These are phyloP conservation scores for Nicator chloris DNA, from an alignment of 2,113 vertebrate species.

Conservation along the genomic window DNA sequence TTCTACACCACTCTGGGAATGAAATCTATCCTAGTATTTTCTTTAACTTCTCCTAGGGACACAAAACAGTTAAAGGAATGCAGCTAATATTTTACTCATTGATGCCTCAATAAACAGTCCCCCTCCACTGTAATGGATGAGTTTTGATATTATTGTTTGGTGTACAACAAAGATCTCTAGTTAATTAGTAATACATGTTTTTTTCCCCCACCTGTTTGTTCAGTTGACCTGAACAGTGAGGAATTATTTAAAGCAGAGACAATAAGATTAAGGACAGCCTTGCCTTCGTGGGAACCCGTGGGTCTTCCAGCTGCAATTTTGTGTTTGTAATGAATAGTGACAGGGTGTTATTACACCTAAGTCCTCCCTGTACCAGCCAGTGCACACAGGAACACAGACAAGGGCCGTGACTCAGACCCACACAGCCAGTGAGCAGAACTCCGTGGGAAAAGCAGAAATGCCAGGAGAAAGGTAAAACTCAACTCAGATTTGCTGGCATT, in stretches of 20 bases:
- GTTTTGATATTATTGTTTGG: not conserved
- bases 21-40: not conserved
- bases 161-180: not conserved
- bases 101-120: not conserved
- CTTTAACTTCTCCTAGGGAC: not conserved
- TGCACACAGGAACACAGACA: not conserved
- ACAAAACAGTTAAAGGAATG: not conserved
- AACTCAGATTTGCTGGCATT: not conserved
- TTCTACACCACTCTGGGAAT: not conserved
- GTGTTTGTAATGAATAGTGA: not conserved
- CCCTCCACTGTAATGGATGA: not conserved
- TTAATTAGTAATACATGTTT: not conserved
- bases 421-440: not conserved
- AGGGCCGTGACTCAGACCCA: not conserved
- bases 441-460: not conserved
- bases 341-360: conserved; percentile 23
- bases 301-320: not conserved
- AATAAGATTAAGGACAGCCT: not conserved
- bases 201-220: not conserved
- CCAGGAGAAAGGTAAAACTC: not conserved
- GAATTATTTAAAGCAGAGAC: not conserved
- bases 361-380: not conserved
- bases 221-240: not conserved
- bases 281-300: not conserved
- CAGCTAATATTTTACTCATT: not conserved